phyloP scores from a whole-genome alignment of 2,113 vertebrate species.

The Callipepla californica region DNA sequence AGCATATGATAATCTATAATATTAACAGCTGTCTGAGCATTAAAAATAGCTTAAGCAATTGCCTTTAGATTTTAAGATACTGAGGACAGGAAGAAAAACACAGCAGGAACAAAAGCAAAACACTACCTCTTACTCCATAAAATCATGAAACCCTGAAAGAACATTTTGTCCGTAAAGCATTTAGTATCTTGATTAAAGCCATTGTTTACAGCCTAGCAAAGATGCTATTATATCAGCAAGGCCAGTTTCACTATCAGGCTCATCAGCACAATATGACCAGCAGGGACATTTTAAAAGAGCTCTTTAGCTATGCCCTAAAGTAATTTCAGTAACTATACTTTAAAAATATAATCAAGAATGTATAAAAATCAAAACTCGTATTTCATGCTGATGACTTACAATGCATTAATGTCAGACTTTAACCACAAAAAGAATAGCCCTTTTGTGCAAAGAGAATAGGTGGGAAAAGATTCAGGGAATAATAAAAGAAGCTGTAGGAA shows the following conservation, averaged over 20 bases:
- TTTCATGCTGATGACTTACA: conserved; percentile 44
- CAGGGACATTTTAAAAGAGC: conserved; percentile 56
- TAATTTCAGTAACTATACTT: conserved; percentile 56
- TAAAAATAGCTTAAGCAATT: conserved; percentile 47
- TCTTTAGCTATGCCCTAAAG: conserved; percentile 48
- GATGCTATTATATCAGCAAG: conserved; percentile 31
- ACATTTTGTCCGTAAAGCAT: conserved; percentile 45
- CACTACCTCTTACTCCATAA: conserved; percentile 12
- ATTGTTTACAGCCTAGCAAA: conserved; percentile 44
- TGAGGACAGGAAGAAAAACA: background rate
- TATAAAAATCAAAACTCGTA: conserved; percentile 60
- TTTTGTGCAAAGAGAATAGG: conserved; percentile 3
- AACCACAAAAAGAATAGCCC: conserved; percentile 40
- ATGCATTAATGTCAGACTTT: conserved; percentile 47
- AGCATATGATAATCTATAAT: background rate
- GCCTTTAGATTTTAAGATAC: background rate
- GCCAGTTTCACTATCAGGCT: conserved; percentile 27
- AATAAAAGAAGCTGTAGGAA: conserved; percentile 49
- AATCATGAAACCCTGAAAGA: conserved; percentile 54
- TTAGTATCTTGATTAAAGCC: conserved; percentile 68
- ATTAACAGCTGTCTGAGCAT: conserved; percentile 17
- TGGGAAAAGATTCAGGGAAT: conserved; percentile 1
- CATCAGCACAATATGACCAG: conserved; percentile 9
- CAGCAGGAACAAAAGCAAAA: conserved; percentile 25
- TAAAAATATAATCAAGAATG: conserved; percentile 66